phyloP scores from a whole-genome alignment of 2,797 vertebrate genomes.

The Limnodromus scolopaceus region DNA sequence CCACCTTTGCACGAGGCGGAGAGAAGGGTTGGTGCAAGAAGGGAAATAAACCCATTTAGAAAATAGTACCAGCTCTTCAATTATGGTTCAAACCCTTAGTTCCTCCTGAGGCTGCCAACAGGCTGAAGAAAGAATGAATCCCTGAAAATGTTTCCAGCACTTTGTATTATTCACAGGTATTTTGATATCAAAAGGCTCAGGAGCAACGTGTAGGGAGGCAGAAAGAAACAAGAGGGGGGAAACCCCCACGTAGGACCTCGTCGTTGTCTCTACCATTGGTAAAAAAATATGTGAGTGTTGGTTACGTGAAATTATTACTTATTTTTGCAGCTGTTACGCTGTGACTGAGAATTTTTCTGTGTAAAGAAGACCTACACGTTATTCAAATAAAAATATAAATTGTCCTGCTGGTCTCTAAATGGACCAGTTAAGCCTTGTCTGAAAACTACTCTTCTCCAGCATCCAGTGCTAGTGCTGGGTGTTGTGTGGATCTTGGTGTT shows the following conservation, averaged over 20 bases:
- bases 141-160: not conserved
- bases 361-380: not conserved
- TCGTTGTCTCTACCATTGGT: not conserved
- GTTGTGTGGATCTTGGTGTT: not conserved
- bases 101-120: not conserved
- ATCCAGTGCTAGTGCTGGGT: not conserved
- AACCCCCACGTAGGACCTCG: not conserved
- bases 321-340: not conserved
- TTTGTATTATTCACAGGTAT: not conserved
- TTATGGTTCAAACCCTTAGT: not conserved
- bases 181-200: not conserved
- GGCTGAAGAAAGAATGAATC: not conserved
- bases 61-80: not conserved
- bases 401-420: not conserved
- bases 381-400: not conserved
- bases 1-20: not conserved
- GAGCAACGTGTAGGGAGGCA: not conserved
- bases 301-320: not conserved
- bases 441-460: not conserved
- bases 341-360: not conserved
- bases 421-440: not conserved
- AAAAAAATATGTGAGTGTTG: rapidly evolving
- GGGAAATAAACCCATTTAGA: not conserved
- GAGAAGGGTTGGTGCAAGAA: not conserved
- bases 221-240: not conserved